These are phyloP conservation scores for Caenorhabditis elegans DNA, from an alignment of 1,140 invertebrate genomes.

Conservation along the genomic window DNA sequence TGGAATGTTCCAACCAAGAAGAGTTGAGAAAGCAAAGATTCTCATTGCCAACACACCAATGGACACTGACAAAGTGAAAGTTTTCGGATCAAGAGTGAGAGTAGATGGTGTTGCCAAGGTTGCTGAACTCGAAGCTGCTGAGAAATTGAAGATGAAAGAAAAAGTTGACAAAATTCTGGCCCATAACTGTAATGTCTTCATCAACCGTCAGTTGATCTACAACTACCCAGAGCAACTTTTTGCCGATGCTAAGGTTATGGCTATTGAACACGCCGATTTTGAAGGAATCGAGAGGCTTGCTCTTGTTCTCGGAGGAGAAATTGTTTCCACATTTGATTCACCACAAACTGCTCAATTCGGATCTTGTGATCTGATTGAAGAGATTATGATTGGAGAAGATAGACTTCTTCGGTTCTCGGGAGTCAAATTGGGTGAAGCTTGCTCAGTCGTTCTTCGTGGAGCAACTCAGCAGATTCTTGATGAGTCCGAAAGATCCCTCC, in stretches of 20 bases:
- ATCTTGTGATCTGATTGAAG: constrained; percentile 90
- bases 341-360: constrained; percentile 89
- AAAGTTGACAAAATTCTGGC: constrained; percentile 90
- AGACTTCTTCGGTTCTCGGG: constrained; percentile 89
- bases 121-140: constrained; percentile 92
- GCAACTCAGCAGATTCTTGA: constrained; percentile 99
- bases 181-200: constrained; percentile 96
- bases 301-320: constrained; percentile 78
- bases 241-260: constrained; percentile 96
- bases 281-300: constrained; percentile 70
- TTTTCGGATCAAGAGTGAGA: constrained; percentile 83
- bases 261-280: constrained; percentile 99
- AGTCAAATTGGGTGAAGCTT: constrained; percentile 77
- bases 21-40: constrained; percentile 88
- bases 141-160: constrained; percentile 99
- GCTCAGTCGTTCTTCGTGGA: constrained; percentile 91
- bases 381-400: constrained; percentile 98
- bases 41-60: constrained; percentile 99
- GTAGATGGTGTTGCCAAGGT: constrained; percentile 98
- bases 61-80: constrained; percentile 99
- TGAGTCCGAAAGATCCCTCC: constrained; percentile 94
- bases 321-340: constrained; percentile 95
- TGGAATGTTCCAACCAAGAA: constrained; percentile 83
- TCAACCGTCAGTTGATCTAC: constrained; percentile 98
- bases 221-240: constrained; percentile 99